Evolutionary conservation across 2,113 vertebrate species (phyloP), one percentile per base, ranked within the genome.

Genomic region (Campylomormyrus tamandua): DNA sequence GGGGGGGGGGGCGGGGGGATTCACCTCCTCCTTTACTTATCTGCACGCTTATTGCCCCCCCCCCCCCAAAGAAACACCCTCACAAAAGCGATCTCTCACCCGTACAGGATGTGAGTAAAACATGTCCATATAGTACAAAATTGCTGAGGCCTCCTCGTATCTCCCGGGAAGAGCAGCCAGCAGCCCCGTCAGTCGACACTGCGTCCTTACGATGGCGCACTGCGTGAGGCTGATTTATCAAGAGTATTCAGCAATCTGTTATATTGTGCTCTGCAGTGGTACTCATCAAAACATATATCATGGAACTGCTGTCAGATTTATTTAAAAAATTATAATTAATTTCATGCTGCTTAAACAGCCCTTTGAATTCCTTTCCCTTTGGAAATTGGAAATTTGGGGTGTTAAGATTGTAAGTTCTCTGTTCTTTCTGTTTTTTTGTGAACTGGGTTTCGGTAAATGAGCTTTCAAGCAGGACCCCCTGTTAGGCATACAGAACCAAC

Each of bases 261-360:
- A 13, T 70, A 70, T 70, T 27, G 62, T 27, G n/a, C 62, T 70
- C 27, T 31, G 62, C 62, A 70, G 62, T 70, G 62, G 27, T 70
- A 70, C 62, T 31, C n/a, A 39, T 83, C 77, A 45, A 83, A 83
- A 83, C 31, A 70, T 70, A 70, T 31, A 70, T 70, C 62, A 31
- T 70, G 62, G 62, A 70, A 31, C 62, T 70, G 62, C 62, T 70
- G 27, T 70, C 62, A 70, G 62, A 70, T 70, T 70, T 70, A 70
- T 70, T 66, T 70, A 15, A 31, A 70, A 70, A 70, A 70, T 45
- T 45, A 83, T 83, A 83, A 83, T 83, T 83, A 83, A 83, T 83
- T 83, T 83, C 77, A 83, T 42, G 77, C 42, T 39, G 42, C 42
- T 83, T 83, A 83, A 83, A 45, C 35, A 83, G 42, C 35, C 77